phyloP scores from a whole-genome alignment of 2,113 vertebrate species.

The Aphyosemion australe region DNA sequence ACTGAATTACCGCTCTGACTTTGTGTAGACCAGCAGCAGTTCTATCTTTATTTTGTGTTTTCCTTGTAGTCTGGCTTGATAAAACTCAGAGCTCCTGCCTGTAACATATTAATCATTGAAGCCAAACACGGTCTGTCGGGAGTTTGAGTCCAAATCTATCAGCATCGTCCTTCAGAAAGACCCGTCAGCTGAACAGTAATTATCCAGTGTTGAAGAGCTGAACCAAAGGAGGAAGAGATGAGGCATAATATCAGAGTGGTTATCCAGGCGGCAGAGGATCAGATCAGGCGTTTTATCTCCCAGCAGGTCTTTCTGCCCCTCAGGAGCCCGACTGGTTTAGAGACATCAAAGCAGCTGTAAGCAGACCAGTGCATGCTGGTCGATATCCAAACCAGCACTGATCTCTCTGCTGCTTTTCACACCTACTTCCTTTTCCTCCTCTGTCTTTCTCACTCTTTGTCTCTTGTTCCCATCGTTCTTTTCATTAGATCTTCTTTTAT shows the following conservation, averaged over 20 bases:
- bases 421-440: conserved; percentile 15
- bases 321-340: conserved; percentile 45
- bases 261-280: conserved; percentile 47
- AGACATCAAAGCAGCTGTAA: conserved; percentile 60
- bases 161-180: conserved; percentile 41
- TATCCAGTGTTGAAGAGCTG: conserved; percentile 42
- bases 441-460: background rate
- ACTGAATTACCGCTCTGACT: background rate
- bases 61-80: conserved; percentile 7
- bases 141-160: conserved; percentile 37
- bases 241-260: conserved; percentile 50
- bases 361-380: conserved; percentile 63
- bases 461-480: background rate
- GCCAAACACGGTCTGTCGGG: conserved; percentile 11
- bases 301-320: conserved; percentile 41
- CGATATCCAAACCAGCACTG: conserved; percentile 38
- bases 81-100: background rate
- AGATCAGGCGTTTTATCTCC: conserved; percentile 51
- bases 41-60: background rate
- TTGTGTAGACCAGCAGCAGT: background rate
- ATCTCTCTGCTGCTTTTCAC: conserved; percentile 9
- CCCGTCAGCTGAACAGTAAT: conserved; percentile 57
- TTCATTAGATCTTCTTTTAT: background rate
- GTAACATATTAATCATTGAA: conserved; percentile 41
- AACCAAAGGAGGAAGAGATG: conserved; percentile 53